Percentiles rank a stretch among this genome's conserved stretches.
phyloP scores from a whole-genome alignment of 2,888 invertebrate species.

The Resseliella maxima region DNA sequence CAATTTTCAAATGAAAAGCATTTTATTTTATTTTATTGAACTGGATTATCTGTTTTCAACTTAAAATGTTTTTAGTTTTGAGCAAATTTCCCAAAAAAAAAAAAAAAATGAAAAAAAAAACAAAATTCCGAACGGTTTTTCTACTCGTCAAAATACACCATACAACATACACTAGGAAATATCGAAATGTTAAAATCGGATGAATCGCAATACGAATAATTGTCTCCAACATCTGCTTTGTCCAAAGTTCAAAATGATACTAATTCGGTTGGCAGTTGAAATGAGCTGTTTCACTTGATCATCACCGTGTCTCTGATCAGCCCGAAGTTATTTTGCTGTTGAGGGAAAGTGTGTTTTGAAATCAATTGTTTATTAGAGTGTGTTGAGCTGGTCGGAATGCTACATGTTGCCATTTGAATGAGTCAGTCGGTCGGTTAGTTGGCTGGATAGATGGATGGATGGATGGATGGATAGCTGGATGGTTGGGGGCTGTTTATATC shows the following conservation, averaged over 20 bases:
- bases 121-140: too few species aligned
- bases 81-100: background rate
- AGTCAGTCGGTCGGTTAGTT: background rate
- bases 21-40: background rate
- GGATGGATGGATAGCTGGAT: too few species aligned
- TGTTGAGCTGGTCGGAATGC: background rate
- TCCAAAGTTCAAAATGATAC: slow-evolving; percentile 9
- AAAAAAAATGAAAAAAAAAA: background rate
- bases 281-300: background rate
- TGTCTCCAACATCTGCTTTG: background rate
- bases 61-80: background rate
- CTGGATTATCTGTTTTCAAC: background rate
- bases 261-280: background rate
- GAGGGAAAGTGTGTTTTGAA: background rate
- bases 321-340: background rate
- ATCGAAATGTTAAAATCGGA: too few species aligned
- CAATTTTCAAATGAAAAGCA: background rate
- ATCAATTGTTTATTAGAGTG: background rate
- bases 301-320: background rate
- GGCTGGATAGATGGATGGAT: too few species aligned
- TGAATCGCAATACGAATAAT: too few species aligned
- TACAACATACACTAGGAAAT: background rate
- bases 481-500: too few species aligned
- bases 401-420: background rate
- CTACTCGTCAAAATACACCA: too few species aligned